Conservation (phyloP, 2,888 invertebrate species). For the Diarsia mendica region DNA sequence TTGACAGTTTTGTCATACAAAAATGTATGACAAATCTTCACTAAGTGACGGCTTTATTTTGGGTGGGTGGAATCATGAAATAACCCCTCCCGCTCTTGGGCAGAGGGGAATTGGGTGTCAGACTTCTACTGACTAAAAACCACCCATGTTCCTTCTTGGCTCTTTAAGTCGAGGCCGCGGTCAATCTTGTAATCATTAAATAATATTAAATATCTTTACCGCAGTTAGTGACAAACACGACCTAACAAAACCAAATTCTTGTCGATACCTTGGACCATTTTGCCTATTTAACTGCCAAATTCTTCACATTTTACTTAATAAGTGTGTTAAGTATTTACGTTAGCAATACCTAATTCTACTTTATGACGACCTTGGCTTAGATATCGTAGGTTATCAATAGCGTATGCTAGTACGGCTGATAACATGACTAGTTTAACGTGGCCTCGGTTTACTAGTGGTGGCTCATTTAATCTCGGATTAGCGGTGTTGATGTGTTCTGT, state of each 20-base stretch:
- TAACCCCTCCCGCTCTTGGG: too few species aligned
- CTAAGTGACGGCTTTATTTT: too few species aligned
- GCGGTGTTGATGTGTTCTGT: neutral
- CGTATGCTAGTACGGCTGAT: constrained; percentile 60
- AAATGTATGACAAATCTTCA: too few species aligned
- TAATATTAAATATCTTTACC: too few species aligned
- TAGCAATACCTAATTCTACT: constrained; percentile 62
- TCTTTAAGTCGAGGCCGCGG: too few species aligned
- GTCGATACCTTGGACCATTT: constrained; percentile 27
- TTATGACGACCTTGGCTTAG: constrained; percentile 63
- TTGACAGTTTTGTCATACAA: too few species aligned
- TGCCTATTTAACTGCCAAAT: constrained; percentile 9
- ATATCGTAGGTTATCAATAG: constrained; percentile 65
- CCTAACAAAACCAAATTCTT: constrained; percentile 38
- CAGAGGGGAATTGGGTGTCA: too few species aligned
- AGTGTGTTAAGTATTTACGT: constrained; percentile 47
- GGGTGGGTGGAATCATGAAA: too few species aligned
- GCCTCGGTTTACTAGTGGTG: constrained; percentile 52
- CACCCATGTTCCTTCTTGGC: too few species aligned
- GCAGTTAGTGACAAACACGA: neutral
- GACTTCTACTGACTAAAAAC: too few species aligned
- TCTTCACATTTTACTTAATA: constrained; percentile 12
- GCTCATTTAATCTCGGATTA: constrained; percentile 40
- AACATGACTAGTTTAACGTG: constrained; percentile 53
- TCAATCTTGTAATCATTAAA: too few species aligned